Evolutionary conservation across 2,888 invertebrate species (phyloP).

Genomic region (Tetragonisca angustula): DNA sequence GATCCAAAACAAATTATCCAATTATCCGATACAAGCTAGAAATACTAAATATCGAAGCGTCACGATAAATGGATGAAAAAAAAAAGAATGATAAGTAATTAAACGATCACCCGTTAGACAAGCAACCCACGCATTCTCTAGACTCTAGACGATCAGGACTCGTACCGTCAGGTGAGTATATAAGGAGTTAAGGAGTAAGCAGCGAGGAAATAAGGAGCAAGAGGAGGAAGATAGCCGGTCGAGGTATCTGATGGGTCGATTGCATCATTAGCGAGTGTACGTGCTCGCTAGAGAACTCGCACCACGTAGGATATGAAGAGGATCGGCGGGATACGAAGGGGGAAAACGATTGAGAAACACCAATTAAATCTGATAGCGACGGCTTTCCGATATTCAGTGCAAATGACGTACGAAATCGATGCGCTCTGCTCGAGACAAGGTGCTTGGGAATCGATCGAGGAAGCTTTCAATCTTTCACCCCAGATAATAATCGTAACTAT

Average conservation of each 20-base stretch:
- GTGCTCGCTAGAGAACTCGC: slow-evolving; percentile 66
- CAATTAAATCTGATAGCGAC: slow-evolving; percentile 66
- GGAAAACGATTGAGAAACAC: slow-evolving; percentile 51
- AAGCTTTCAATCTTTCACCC: slow-evolving; percentile 49
- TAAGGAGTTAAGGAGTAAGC: slow-evolving; percentile 64
- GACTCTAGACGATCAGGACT: slow-evolving; percentile 51
- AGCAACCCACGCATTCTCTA: slow-evolving; percentile 69
- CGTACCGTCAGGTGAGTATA: slow-evolving; percentile 69
- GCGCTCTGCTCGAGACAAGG: slow-evolving; percentile 13
- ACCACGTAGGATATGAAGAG: slow-evolving; percentile 6
- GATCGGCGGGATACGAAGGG: slow-evolving; percentile 8
- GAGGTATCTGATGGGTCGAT: slow-evolving; percentile 77
- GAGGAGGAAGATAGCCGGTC: slow-evolving; percentile 65
- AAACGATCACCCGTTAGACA: slow-evolving; percentile 65
- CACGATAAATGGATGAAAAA: background rate
- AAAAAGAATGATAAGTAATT: slow-evolving; percentile 13
- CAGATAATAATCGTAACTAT: slow-evolving; percentile 52
- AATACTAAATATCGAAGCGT: background rate
- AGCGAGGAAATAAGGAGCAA: slow-evolving; percentile 61
- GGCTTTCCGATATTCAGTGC: slow-evolving; percentile 65
- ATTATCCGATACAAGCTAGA: background rate
- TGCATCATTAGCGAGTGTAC: slow-evolving; percentile 79
- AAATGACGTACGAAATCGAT: slow-evolving; percentile 52
- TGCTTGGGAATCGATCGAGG: slow-evolving; percentile 43
- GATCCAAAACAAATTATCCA: background rate